These are phyloP conservation scores for Platanista minor DNA, from an alignment of 2,113 vertebrate species.

Conservation along the genomic window DNA sequence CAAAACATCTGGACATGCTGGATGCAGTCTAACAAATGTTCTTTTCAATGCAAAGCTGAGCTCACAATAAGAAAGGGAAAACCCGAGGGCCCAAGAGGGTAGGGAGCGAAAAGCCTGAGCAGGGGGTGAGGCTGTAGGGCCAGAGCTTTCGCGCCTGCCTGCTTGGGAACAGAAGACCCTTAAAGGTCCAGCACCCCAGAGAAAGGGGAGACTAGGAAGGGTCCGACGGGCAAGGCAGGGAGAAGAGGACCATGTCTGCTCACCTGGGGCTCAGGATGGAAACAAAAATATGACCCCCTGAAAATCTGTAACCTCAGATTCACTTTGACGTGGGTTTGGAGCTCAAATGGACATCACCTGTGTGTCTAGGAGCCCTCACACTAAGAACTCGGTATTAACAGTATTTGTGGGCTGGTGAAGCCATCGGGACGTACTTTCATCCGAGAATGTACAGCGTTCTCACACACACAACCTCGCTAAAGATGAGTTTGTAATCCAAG, in stretches of 20 bases:
- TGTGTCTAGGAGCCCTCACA: background rate
- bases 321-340: background rate
- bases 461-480: background rate
- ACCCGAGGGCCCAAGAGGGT: background rate
- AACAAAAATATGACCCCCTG: background rate
- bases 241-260: background rate
- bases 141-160: no score
- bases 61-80: background rate
- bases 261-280: background rate
- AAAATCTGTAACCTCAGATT: background rate
- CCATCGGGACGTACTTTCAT: background rate
- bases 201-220: background rate
- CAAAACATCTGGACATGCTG: background rate
- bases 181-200: background rate
- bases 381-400: background rate
- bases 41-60: background rate
- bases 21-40: background rate
- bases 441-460: background rate
- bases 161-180: background rate
- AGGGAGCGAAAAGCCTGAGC: background rate
- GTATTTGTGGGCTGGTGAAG: background rate
- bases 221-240: background rate
- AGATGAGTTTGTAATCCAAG: background rate
- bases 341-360: background rate
- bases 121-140: background rate